Conservation (phyloP, 2,888 invertebrate genomes). For the Eupithecia exiguata region DNA sequence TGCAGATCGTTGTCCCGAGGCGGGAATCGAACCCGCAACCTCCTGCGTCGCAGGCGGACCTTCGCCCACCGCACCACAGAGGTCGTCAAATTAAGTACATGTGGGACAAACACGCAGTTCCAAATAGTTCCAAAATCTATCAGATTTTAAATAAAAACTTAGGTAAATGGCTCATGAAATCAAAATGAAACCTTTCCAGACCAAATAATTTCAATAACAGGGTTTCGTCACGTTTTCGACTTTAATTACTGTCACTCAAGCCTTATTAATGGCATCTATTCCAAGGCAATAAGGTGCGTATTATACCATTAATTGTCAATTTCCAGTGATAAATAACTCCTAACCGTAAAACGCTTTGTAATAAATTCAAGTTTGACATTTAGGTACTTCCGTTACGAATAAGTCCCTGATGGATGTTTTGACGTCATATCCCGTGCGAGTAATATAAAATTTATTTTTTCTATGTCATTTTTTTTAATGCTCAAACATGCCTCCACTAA, state of each 20-base stretch:
- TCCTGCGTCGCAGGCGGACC: too few species aligned
- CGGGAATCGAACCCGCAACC: too few species aligned
- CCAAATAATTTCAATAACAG: background rate
- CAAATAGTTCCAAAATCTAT: too few species aligned
- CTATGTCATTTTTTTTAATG: background rate
- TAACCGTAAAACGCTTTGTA: background rate
- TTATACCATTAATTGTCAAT: background rate
- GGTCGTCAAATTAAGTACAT: too few species aligned
- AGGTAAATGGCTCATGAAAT: background rate
- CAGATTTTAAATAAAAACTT: background rate
- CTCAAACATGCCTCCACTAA: too few species aligned
- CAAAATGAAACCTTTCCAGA: background rate
- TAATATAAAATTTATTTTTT: background rate
- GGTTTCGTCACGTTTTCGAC: slow-evolving; percentile 8
- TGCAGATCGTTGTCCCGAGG: too few species aligned
- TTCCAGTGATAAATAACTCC: background rate
- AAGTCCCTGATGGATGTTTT: background rate
- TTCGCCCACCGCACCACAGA: too few species aligned
- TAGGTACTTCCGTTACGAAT: background rate
- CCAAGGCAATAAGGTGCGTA: background rate
- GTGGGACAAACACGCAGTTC: too few species aligned
- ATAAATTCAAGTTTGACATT: slow-evolving; percentile 7
- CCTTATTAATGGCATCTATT: slow-evolving; percentile 9
- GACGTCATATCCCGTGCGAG: background rate
- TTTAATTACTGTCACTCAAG: background rate